Conservation (phyloP, 1,140 invertebrate species). For the Cydia splendana region DNA sequence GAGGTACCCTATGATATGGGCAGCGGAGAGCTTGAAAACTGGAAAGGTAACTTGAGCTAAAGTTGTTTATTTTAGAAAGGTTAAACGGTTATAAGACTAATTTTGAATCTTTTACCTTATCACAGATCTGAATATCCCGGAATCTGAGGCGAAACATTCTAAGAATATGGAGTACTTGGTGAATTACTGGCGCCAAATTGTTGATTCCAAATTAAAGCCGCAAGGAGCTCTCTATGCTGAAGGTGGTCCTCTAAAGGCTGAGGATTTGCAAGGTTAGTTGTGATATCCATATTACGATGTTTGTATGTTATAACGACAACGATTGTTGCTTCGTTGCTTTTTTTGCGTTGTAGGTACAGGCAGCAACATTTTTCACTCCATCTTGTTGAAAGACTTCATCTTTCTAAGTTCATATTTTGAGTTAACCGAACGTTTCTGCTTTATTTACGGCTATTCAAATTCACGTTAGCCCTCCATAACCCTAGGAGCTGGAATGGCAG, state of each 20-base stretch:
- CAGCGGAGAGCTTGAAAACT: constrained; percentile 69
- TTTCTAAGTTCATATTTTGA: constrained; percentile 43
- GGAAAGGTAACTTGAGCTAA: constrained; percentile 39
- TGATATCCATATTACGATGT: neutral
- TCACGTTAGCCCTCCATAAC: constrained; percentile 41
- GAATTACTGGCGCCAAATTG: constrained; percentile 66
- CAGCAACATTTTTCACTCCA: constrained; percentile 50
- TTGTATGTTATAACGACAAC: constrained; percentile 47
- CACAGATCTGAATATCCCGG: constrained; percentile 44
- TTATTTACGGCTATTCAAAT: constrained; percentile 43
- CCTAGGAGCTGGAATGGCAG: constrained; percentile 36
- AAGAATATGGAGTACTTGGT: constrained; percentile 71
- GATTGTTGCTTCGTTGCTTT: constrained; percentile 61
- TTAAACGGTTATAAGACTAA: constrained; percentile 39
- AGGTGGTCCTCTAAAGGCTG: constrained; percentile 66
- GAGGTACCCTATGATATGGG: constrained; percentile 69
- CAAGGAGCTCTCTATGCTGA: constrained; percentile 65
- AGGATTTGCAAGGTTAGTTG: constrained; percentile 63
- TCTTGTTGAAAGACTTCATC: constrained; percentile 40
- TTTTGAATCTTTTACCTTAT: constrained; percentile 19
- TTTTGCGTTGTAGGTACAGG: constrained; percentile 55
- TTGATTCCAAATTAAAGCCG: constrained; percentile 60
- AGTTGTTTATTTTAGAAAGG: constrained; percentile 33
- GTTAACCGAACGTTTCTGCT: constrained; percentile 42
- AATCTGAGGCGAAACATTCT: constrained; percentile 48